Conservation (phyloP, 2,797 vertebrate species). For the Cossypha dichroa region DNA sequence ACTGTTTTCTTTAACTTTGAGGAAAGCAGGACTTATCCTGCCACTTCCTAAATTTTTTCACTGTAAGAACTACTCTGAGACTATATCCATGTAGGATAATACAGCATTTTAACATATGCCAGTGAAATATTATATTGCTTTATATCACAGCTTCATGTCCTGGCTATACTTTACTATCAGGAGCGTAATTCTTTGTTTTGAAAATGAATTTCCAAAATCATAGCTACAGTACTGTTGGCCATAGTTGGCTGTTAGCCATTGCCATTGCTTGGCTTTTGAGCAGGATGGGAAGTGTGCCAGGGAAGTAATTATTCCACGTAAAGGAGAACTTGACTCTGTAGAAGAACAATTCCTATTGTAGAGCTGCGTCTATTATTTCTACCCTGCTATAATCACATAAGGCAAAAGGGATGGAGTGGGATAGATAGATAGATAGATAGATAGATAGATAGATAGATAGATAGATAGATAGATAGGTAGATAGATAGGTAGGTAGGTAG, state of each 20-base stretch:
- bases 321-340: background rate
- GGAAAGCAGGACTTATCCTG: background rate
- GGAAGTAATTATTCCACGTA: background rate
- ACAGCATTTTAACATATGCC: background rate
- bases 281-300: background rate
- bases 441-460: too few relatives aligned
- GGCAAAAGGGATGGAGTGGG: background rate
- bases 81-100: background rate
- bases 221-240: background rate
- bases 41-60: background rate
- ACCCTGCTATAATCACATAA: background rate
- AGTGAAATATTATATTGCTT: background rate
- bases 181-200: background rate
- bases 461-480: too few relatives aligned
- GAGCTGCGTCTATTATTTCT: background rate
- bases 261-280: background rate
- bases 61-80: background rate
- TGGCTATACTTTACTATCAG: background rate
- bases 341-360: background rate
- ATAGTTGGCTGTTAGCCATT: background rate
- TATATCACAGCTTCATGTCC: background rate
- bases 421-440: background rate
- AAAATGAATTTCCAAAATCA: background rate
- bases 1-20: background rate
- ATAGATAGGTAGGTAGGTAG: too few relatives aligned